phyloP scores from a whole-genome alignment of 35 echinoderm and acorn worm species.

The Heliocidaris tuberculata region DNA sequence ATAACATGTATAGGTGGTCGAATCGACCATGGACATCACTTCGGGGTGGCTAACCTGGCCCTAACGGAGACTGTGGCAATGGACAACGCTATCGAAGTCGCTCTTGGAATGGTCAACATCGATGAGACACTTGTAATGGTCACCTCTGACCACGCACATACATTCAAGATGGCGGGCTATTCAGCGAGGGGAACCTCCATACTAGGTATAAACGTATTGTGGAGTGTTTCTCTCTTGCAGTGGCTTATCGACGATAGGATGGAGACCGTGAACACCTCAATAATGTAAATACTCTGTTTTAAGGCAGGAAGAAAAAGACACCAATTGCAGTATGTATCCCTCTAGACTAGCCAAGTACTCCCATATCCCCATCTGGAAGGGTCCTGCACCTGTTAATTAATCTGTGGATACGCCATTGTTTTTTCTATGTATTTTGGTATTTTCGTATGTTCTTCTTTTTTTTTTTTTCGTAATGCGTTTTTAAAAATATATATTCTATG shows the following conservation, averaged over 20 bases:
- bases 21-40: constrained; percentile 79
- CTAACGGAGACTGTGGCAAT: constrained; percentile 68
- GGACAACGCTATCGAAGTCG: constrained; percentile 67
- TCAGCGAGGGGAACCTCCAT: constrained; percentile 71
- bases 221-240: not conserved
- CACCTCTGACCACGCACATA: constrained; percentile 77
- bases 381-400: too few species aligned
- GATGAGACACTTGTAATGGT: constrained; percentile 73
- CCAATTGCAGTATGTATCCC: too few species aligned
- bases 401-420: too few species aligned
- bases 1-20: constrained; percentile 48
- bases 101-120: constrained; percentile 26
- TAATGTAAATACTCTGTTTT: too few species aligned
- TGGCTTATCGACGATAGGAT: too few species aligned
- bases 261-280: too few species aligned
- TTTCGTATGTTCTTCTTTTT: too few species aligned
- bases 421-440: too few species aligned
- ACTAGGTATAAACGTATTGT: constrained; percentile 53
- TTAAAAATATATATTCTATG: too few species aligned
- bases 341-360: too few species aligned
- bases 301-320: too few species aligned
- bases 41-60: constrained; percentile 60
- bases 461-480: too few species aligned
- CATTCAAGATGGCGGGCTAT: constrained; percentile 71
- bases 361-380: not conserved